A percentile compares a stretch with the other conserved stretches of the same genome.
These are phyloP conservation scores for Loris lydekkerianus DNA, from an alignment of 2,797 vertebrate species.

Conservation along the genomic window DNA sequence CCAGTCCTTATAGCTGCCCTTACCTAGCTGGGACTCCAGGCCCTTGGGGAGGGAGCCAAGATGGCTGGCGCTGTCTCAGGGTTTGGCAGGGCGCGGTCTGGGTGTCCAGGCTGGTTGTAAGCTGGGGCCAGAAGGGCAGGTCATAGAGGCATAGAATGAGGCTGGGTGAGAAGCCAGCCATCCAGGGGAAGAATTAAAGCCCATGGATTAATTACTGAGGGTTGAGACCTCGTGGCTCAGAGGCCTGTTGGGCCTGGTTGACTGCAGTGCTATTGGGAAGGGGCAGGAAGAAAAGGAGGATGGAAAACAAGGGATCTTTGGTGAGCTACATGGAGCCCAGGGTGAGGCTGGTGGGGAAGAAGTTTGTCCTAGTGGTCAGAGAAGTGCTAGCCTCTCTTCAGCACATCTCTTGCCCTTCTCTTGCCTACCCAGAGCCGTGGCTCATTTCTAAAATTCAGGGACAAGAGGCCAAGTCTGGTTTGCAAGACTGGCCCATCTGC, in stretches of 20 bases:
- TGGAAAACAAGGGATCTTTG: neutral
- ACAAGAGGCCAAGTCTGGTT: neutral
- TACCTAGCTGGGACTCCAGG: neutral
- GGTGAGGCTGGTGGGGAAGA: neutral
- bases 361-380: neutral
- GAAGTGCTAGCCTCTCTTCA: neutral
- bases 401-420: neutral
- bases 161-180: neutral
- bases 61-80: slow-evolving; percentile 61
- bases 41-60: slow-evolving; percentile 50
- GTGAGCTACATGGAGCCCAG: neutral
- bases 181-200: neutral
- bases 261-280: neutral
- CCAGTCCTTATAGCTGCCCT: neutral
- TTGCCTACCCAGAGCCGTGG: neutral
- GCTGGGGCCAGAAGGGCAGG: neutral
- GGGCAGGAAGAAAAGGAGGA: neutral
- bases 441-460: neutral
- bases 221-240: neutral
- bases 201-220: neutral
- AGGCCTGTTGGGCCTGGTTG: neutral
- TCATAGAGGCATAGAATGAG: neutral
- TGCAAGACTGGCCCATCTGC: neutral
- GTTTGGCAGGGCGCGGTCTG: neutral
- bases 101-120: neutral